Evolutionary conservation across 2,113 vertebrate species (phyloP).

Genomic region (Oncorhynchus kisutch): DNA sequence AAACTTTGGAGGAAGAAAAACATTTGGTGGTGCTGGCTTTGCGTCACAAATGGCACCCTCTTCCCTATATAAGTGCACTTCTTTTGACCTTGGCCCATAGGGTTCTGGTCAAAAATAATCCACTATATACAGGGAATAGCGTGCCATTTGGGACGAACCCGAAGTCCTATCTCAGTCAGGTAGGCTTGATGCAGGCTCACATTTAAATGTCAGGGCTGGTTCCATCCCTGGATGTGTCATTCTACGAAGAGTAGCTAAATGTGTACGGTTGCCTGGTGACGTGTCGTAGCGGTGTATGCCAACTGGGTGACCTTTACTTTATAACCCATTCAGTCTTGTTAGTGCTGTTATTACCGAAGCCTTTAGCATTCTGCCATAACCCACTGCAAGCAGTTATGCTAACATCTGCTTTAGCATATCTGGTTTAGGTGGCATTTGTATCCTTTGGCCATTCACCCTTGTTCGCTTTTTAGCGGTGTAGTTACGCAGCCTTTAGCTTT

Average conservation of each 20-base stretch:
- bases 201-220: conserved; percentile 69
- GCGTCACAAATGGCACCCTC: too few relatives aligned
- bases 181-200: conserved; percentile 43
- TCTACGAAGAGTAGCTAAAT: conserved; percentile 39
- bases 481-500: too few relatives aligned
- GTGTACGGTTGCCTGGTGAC: conserved; percentile 13
- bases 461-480: too few relatives aligned
- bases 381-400: background rate
- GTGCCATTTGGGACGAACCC: conserved; percentile 4
- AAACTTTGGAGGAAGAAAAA: conserved; percentile 31
- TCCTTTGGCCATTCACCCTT: too few relatives aligned
- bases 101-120: background rate
- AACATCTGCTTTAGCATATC: background rate
- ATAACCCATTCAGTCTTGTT: conserved; percentile 21
- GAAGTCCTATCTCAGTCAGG: conserved; percentile 37
- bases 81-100: too few relatives aligned
- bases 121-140: too few relatives aligned
- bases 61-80: too few relatives aligned
- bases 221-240: conserved; percentile 34
- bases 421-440: too few relatives aligned
- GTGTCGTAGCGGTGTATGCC: conserved; percentile 13
- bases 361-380: conserved; percentile 1
- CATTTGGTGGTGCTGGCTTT: conserved; percentile 44
- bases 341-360: conserved; percentile 13
- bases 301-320: conserved; percentile 50